These are phyloP conservation scores for Pristionchus arcanus DNA, from an alignment of 2,888 invertebrate genomes.

Conservation along the genomic window DNA sequence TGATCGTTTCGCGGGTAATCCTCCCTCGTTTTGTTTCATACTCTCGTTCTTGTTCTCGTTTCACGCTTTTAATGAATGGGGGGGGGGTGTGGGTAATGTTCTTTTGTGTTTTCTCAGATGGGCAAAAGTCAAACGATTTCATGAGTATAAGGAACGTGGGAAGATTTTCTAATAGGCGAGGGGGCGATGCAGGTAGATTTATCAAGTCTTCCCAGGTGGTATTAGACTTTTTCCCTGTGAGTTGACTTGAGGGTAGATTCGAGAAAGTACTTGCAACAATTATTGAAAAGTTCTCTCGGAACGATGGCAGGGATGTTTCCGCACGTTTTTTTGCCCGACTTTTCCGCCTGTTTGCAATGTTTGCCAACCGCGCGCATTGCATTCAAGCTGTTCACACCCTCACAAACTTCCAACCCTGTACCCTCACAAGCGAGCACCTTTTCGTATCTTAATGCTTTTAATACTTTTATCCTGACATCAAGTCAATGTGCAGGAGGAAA, in stretches of 20 bases:
- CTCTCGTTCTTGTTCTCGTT: not conserved
- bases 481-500: too few relatives aligned
- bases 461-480: too few relatives aligned
- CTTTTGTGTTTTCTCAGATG: too few relatives aligned
- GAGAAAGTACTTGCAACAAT: not conserved
- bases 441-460: too few relatives aligned
- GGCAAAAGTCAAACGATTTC: too few relatives aligned
- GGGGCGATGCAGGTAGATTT: too few relatives aligned
- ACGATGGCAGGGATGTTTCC: not conserved
- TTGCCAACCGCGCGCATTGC: not conserved
- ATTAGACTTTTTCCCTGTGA: too few relatives aligned
- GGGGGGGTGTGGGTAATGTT: too few relatives aligned
- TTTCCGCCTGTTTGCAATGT: slow-evolving; percentile 18
- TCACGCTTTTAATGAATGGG: not conserved
- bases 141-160: too few relatives aligned
- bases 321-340: not conserved
- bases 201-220: too few relatives aligned
- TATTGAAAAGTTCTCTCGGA: not conserved
- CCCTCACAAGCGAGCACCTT: not conserved
- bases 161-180: too few relatives aligned
- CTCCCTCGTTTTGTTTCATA: not conserved
- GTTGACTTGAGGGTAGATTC: not conserved
- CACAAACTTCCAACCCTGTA: too few relatives aligned
- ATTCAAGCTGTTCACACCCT: slow-evolving; percentile 43
- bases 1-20: not conserved